Base-by-base conservation (phyloP, 2,888 invertebrate genomes). In the Drosophila mettleri region DNA sequence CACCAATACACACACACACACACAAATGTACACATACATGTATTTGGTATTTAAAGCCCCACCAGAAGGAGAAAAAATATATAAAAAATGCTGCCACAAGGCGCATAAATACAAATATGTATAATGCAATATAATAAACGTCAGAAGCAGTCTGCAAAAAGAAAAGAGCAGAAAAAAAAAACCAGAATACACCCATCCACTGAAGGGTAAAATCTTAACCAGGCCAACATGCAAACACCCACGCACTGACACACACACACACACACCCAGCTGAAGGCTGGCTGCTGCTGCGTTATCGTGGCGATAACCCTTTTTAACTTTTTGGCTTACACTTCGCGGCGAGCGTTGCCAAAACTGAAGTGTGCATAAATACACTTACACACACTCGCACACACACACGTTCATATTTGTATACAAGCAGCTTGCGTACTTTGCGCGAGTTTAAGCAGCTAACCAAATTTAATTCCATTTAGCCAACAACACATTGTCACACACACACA, bases 61-160 rank as follows among this genome's bases (percentile, higher is more conserved):
- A 39, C 34, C 36, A 20, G 33, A 39, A 33, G 52, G 52, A 52
- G 48, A 61, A 27, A 29, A 45, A 45, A 24, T n/a, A 43, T n/a
- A 20, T 14, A 20, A 71, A 68, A 69, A 67, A 65, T 52, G 55
- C 76, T 64, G 63, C 69, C 66, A 59, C 69, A 79, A 85, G 79
- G 43, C 73, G 73, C 76, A 80, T 74, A 88, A 80, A 84, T 76
- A 86, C 78, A 85, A 72, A 86, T 80, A 67, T 54, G 61, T 70
- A 80, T 80, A 78, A 81, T 79, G 87, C 87, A 88, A 85, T 84
- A 84, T 81, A 86, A 86, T 87, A 88, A 86, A 86, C 74, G 85
- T 86, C 89, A 80, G 60, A 71, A 73, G 69, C 82, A 86, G 80
- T 45, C 41, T n/a, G 20, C 10, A 43, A 64, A 29, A 39, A 59